Percentiles rank a stretch among this genome's conserved stretches.
phyloP scores from a whole-genome alignment of 2,888 invertebrate species.

The Andrena bicolor region DNA sequence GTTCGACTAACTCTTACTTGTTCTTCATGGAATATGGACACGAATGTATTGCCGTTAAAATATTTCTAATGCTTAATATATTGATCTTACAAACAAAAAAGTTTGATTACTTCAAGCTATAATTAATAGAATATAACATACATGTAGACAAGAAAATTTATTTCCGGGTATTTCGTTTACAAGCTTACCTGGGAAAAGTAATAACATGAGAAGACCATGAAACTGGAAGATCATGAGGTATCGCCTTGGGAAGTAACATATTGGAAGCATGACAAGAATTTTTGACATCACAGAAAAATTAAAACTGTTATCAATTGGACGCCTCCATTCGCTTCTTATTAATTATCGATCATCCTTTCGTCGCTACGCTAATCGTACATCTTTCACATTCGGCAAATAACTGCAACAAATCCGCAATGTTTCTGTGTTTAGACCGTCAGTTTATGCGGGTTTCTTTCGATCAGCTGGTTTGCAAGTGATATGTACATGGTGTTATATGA shows the following conservation, averaged over 20 bases:
- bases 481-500: constrained; percentile 9
- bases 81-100: no score
- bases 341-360: constrained; percentile 38
- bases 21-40: background rate
- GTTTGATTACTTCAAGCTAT: background rate
- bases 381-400: constrained; percentile 39
- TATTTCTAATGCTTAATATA: background rate
- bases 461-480: constrained; percentile 50
- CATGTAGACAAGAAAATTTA: background rate
- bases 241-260: constrained; percentile 51
- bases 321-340: constrained; percentile 46
- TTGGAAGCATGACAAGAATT: constrained; percentile 65
- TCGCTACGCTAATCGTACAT: constrained; percentile 42
- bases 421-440: constrained; percentile 32
- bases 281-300: constrained; percentile 45
- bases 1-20: background rate
- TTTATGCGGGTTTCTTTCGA: constrained; percentile 46
- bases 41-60: background rate
- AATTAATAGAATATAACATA: background rate
- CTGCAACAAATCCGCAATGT: constrained; percentile 27
- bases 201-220: constrained; percentile 49
- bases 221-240: constrained; percentile 47
- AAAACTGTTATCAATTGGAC: constrained; percentile 19
- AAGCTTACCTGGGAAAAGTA: constrained; percentile 66
- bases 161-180: background rate